Evolutionary conservation across 2,888 invertebrate genomes (phyloP), one percentile per base, ranked within the genome.

Genomic region (Polietes domitor): DNA sequence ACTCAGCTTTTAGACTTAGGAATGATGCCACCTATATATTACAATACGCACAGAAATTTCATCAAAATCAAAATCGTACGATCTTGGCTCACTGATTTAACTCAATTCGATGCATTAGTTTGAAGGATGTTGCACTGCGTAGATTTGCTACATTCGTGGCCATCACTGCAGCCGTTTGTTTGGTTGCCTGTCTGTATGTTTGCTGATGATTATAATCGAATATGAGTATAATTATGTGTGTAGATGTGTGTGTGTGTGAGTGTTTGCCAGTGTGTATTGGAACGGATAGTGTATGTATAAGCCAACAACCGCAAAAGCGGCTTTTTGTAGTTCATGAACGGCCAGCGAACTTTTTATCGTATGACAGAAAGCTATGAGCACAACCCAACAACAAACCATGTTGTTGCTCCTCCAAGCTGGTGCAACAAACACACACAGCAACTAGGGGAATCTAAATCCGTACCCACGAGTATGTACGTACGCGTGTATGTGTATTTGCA

Each of bases 301-400:
- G 86, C 86, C 83, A 86, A 85, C 86, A 86, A 85, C 86, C 85
- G 86, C 86, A 86, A 85, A 82, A 86, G 83, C 85, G 81, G 82
- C 81, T 81, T 86, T 83, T 86, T 86, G 86, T 86, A 86, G 86
- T 86, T 86, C 86, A 86, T 86, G 86, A 86, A 85, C 86, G 85
- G 86, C 83, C 86, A 86, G 81, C 86, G 86, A 86, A 86, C 86
- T 86, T 85, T 80, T 77, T 79, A 79, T 83, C 76, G 76, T 81
- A 84, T 81, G 84, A 72, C 78, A 81, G 80, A 76, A 68, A 75
- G 80, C 80, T 75, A 78, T 78, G 78, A 84, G 80, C 71, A 85
- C 73, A 80, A 70, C 70, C 72, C 61, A 68, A 53, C 4, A n/a
- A 53, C 58, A 55, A 21, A 41, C 58, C 15, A 28, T 26, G 17